Evolutionary conservation across 2,113 vertebrate genomes (phyloP).

Genomic region (Hippolais icterina): DNA sequence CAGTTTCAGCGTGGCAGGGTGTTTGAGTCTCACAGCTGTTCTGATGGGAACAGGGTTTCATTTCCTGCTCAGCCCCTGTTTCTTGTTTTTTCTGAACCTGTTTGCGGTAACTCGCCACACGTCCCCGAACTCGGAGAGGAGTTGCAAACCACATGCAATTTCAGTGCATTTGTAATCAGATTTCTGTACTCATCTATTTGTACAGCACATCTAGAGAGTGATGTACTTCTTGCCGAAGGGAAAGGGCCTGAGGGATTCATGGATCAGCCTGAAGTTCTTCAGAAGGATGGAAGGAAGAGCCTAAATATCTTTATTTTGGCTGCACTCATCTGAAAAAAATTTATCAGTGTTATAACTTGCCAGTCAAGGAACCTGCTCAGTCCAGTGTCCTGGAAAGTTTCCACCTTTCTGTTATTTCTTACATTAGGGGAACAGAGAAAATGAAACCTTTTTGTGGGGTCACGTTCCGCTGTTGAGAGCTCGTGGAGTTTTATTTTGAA

Average conservation of each 20-base stretch:
- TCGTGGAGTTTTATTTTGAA: neutral
- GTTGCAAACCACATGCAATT: neutral
- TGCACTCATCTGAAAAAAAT: neutral
- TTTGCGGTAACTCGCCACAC: neutral
- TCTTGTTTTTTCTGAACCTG: neutral
- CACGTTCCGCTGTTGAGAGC: neutral
- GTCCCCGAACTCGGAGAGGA: neutral
- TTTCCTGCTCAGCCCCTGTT: slow-evolving; percentile 37
- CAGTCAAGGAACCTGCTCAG: fast-evolving
- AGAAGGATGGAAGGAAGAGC: neutral
- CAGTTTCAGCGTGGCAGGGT: neutral
- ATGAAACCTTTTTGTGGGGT: fast-evolving
- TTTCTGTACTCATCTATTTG: neutral
- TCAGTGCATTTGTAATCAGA: neutral
- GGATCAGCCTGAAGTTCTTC: neutral
- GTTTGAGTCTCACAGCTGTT: neutral
- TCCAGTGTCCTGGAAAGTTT: neutral
- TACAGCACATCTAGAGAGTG: fast-evolving
- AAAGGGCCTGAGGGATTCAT: neutral
- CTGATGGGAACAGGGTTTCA: neutral
- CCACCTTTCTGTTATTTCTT: neutral
- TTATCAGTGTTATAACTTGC: neutral
- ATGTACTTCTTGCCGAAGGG: neutral
- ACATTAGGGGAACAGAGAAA: neutral
- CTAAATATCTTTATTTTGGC: neutral